phyloP scores from a whole-genome alignment of 2,888 invertebrate genomes.

The Zaprionus lineosus region DNA sequence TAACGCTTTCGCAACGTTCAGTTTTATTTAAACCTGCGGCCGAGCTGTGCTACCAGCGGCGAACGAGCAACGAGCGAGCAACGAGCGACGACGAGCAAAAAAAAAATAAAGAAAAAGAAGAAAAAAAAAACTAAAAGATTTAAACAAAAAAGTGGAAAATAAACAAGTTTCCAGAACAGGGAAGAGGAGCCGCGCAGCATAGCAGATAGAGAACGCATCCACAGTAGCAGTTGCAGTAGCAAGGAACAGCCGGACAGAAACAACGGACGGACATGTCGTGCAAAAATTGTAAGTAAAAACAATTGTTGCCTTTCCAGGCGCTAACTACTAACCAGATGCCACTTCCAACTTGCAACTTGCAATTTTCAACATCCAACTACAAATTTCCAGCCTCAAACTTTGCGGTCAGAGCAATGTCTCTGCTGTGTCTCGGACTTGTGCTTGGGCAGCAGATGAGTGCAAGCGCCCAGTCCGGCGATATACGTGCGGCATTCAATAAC shows the following conservation, averaged over 20 bases:
- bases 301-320: constrained; percentile 22
- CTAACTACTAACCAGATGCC: not conserved
- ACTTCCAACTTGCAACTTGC: too few species aligned
- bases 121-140: constrained; percentile 3
- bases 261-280: constrained; percentile 56
- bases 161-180: constrained; percentile 14
- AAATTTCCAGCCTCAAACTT: too few species aligned
- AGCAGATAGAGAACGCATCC: too few species aligned
- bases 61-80: constrained; percentile 12
- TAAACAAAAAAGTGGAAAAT: constrained; percentile 1
- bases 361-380: too few species aligned
- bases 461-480: too few species aligned
- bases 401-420: too few species aligned
- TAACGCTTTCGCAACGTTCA: constrained; percentile 49
- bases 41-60: constrained; percentile 52
- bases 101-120: constrained; percentile 6
- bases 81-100: constrained; percentile 19
- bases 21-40: constrained; percentile 58
- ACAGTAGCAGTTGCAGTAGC: too few species aligned
- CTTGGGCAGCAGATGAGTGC: constrained; percentile 26
- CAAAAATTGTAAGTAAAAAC: constrained; percentile 55
- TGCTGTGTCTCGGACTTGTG: too few species aligned
- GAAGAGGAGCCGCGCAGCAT: too few species aligned
- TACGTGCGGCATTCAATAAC: too few species aligned
- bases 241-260: constrained; percentile 13